Base-by-base conservation (phyloP, 1,140 invertebrate genomes). In the Drosophila subobscura region DNA sequence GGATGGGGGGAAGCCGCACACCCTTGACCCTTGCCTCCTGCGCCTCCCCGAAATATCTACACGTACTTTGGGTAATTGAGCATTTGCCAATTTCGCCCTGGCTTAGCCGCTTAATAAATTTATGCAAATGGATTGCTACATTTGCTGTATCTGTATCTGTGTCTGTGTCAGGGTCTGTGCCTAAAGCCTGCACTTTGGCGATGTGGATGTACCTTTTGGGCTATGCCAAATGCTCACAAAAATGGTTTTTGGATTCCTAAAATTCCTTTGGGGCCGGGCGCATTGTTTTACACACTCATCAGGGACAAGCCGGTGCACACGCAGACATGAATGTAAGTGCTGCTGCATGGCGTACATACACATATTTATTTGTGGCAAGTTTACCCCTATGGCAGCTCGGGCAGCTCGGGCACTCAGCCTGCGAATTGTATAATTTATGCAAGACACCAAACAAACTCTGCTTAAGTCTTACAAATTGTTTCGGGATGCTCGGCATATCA, bases 391-490 rank as follows among this genome's bases (percentile, higher is more conserved):
- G 41, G 50, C 55, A 25, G 55, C 50, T 27, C 40, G 41, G n/a
- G n/a, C n/a, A n/a, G 65, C 50, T 56, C 50, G n/a, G 64, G 51
- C 65, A 68, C 66, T 70, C 64, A 52, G 74, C 79, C 49, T 83
- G 64, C 79, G 70, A 63, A 60, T 66, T 88, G 77, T 86, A 81
- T 86, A 86, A 86, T 86, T 86, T 86, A 86, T 86, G 77, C 81
- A 70, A 71, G 83, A 86, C 73, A 81, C 81, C 81, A 77, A 77
- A 65, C 81, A 70, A 80, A 74, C 72, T 70, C 77, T 50, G 65
- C 81, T 80, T 72, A 81, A 86, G 70, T 74, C 77, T 74, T 81
- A 86, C 81, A 81, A 88, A 86, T 85, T 85, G 81, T 85, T 86
- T 85, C 80, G 67, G 76, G 77, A 81, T 85, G 81, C 81, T 77